These are phyloP conservation scores for Sepioteuthis lessoniana DNA, from an alignment of 2,888 invertebrate genomes.

Conservation along the genomic window DNA sequence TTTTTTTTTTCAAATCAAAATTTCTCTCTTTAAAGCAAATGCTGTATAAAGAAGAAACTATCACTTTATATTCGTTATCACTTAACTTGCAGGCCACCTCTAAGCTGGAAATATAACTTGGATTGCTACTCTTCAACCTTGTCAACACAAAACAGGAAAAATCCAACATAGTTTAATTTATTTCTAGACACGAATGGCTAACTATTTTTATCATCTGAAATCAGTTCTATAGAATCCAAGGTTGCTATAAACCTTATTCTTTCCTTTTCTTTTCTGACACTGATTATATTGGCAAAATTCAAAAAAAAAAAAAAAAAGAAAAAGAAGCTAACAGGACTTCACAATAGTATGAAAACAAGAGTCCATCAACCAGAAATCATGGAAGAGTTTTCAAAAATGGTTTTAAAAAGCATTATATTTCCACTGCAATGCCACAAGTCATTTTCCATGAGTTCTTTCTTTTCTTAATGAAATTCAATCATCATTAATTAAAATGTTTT, in stretches of 20 bases:
- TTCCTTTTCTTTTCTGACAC: background rate
- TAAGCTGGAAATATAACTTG: background rate
- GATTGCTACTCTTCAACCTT: background rate
- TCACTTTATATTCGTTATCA: background rate
- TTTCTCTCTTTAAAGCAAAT: background rate
- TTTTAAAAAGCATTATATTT: background rate
- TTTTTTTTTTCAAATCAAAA: background rate
- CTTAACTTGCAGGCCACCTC: background rate
- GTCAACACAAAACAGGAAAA: conserved; percentile 33
- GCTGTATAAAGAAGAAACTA: background rate
- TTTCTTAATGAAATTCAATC: background rate
- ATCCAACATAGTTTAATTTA: background rate
- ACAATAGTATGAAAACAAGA: background rate
- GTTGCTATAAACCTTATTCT: background rate
- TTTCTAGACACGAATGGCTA: background rate
- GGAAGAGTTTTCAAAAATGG: background rate
- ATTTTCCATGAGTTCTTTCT: background rate
- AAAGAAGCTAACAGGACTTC: background rate
- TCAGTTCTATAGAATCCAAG: background rate
- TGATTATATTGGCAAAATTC: background rate
- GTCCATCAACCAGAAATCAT: background rate
- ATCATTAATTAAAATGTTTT: background rate
- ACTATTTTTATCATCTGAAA: background rate
- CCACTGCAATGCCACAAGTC: background rate
- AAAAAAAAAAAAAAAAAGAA: background rate